These are phyloP conservation scores for Dryobates pubescens DNA, from an alignment of 2,797 vertebrate genomes.

Conservation along the genomic window DNA sequence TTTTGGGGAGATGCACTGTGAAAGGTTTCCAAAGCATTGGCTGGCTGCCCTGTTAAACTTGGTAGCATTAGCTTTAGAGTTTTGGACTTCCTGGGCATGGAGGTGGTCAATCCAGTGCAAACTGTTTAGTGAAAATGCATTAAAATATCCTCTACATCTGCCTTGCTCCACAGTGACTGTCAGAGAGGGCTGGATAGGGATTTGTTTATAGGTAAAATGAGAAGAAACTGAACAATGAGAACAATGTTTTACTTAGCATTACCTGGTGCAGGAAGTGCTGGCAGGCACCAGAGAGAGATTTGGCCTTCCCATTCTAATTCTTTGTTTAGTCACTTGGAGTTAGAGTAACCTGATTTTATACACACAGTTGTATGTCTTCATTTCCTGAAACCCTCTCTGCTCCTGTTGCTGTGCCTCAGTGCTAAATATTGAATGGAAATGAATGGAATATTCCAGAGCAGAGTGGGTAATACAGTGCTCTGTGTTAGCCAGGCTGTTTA, in stretches of 20 bases:
- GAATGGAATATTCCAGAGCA: not conserved
- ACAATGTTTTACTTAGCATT: not conserved
- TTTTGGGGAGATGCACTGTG: not conserved
- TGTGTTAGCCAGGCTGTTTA: not conserved
- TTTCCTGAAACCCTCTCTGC: slow-evolving; percentile 38
- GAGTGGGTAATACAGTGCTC: not conserved
- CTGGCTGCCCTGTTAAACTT: not conserved
- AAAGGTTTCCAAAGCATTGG: not conserved
- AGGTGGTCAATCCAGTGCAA: not conserved
- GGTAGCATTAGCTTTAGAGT: not conserved
- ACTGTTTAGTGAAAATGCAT: not conserved
- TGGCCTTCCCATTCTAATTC: slow-evolving; percentile 4
- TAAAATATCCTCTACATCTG: not conserved
- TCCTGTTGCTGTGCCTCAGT: not conserved
- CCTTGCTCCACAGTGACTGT: not conserved
- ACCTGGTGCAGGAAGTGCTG: not conserved
- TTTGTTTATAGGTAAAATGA: not conserved
- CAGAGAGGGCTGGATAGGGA: not conserved
- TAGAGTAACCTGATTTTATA: slow-evolving; percentile 39
- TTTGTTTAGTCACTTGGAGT: slow-evolving; percentile 26
- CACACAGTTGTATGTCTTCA: slow-evolving; percentile 2
- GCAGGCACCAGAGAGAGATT: not conserved
- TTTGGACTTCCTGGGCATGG: not conserved
- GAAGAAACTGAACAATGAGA: not conserved
- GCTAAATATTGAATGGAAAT: not conserved